Evolutionary conservation across 2,888 invertebrate species (phyloP).

Genomic region (Meliscaeva auricollis): DNA sequence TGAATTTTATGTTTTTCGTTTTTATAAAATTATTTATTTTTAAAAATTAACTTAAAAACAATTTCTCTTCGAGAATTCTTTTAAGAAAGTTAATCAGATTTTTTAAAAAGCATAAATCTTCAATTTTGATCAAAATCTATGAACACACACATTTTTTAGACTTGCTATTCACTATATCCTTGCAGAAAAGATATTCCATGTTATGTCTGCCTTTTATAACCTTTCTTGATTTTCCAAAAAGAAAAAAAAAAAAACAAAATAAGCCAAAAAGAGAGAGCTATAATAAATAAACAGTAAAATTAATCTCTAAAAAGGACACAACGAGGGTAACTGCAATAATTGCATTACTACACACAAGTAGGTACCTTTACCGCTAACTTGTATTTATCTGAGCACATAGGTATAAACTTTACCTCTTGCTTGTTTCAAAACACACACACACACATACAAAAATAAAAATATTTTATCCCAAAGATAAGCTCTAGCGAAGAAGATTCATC

Average conservation of each 20-base stretch:
- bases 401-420: background rate
- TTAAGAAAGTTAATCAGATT: too few relatives aligned
- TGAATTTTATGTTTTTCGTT: too few relatives aligned
- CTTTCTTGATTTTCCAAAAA: background rate
- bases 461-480: slow-evolving; percentile 23
- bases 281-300: slow-evolving; percentile 48
- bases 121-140: too few relatives aligned
- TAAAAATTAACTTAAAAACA: too few relatives aligned
- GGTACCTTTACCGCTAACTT: slow-evolving; percentile 24
- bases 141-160: too few relatives aligned
- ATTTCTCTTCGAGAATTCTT: too few relatives aligned
- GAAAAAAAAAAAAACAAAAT: too few relatives aligned
- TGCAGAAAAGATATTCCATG: background rate
- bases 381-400: slow-evolving; percentile 46
- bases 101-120: too few relatives aligned
- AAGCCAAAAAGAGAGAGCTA: background rate
- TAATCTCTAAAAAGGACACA: slow-evolving; percentile 59
- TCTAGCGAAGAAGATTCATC: slow-evolving; percentile 33
- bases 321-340: slow-evolving; percentile 69
- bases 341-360: slow-evolving; percentile 62
- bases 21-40: too few relatives aligned
- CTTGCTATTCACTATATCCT: too few relatives aligned
- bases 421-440: background rate
- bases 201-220: background rate
- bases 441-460: slow-evolving; percentile 16